Base-by-base conservation (phyloP, 2,888 invertebrate species). In the Rhabditophanes sp. region DNA sequence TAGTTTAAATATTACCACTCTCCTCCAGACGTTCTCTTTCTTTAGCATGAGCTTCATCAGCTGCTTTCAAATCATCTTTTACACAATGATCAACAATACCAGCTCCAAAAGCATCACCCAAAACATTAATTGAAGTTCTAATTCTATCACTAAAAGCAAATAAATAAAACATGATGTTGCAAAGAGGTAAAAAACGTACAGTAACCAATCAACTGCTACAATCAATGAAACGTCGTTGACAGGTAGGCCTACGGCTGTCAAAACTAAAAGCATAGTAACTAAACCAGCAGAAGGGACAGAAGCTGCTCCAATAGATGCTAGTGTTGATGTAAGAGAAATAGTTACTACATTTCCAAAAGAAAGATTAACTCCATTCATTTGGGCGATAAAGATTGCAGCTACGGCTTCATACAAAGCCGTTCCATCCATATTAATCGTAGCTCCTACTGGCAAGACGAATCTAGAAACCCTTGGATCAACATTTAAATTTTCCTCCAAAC, bases 251-350 rank as follows among this genome's bases (percentile, higher is more conserved):
- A 70, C 68, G 4, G 70, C 69, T 15, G 68, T 67, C 37, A 70
- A 54, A 20, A 70, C 70, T 9, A 70, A 64, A 32, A 70, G 49
- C 65, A 66, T 65, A 7, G 65, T 65, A 16, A 65, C 64, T 9
- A 65, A 52, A 17, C 66, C 65, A 14, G 66, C 66, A 1, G 59
- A 61, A 4, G 66, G 65, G 11, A 93, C 84, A 31, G 88, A 88
- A n/a, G 90, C 90, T 16, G 90, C 90, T 42, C 90, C 90, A 64
- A 93, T 85, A 56, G 87, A 87, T 1, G 90, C 90, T 35, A 87
- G 79, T 1, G 90, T 93, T 14, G 90, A 85, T 5, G 88, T 88
- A 56, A 83, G 79, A 69, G 87, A 87, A 65, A 29, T 78, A 4
- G 83, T 82, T 39, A 84, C 75, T 15, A 84, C 74, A 65, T 84